Conservation (phyloP, 2,797 vertebrate genomes). For the Acanthurus tractus region DNA sequence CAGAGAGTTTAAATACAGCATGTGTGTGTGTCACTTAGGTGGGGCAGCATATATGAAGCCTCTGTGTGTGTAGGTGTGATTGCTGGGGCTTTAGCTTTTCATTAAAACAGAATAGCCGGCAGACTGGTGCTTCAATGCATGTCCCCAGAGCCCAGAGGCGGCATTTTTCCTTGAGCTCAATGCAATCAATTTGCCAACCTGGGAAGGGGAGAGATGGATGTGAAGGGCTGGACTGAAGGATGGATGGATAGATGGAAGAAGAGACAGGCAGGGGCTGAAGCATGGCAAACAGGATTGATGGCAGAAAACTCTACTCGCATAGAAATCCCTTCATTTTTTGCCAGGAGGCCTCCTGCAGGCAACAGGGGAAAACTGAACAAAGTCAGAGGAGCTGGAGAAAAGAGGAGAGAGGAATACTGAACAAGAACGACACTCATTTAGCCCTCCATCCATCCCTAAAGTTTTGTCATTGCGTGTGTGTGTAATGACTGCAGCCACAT, state of each 20-base stretch:
- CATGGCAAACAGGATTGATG: slow-evolving; percentile 69
- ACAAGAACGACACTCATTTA: background rate
- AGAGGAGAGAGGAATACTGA: slow-evolving; percentile 47
- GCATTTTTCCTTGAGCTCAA: slow-evolving; percentile 56
- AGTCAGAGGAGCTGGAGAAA: slow-evolving; percentile 30
- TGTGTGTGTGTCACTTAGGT: slow-evolving; percentile 21
- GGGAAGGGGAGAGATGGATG: slow-evolving; percentile 52
- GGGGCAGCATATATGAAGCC: slow-evolving; percentile 10
- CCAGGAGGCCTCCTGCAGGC: slow-evolving; percentile 40
- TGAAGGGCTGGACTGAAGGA: slow-evolving; percentile 40
- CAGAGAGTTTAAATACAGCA: slow-evolving; percentile 16
- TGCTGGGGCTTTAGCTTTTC: slow-evolving; percentile 56
- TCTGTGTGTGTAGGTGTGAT: slow-evolving; percentile 32
- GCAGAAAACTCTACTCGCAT: slow-evolving; percentile 51
- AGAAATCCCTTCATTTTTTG: slow-evolving; percentile 61
- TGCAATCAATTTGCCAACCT: slow-evolving; percentile 63
- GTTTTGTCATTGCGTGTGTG: slow-evolving; percentile 4
- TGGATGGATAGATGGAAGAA: slow-evolving; percentile 7
- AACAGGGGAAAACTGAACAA: slow-evolving; percentile 18
- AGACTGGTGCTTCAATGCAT: slow-evolving; percentile 29
- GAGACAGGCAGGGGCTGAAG: slow-evolving; percentile 32
- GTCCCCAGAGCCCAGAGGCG: slow-evolving; percentile 60
- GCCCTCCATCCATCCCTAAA: slow-evolving; percentile 13
- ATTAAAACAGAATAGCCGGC: slow-evolving; percentile 65
- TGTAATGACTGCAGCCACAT: background rate